Conservation (phyloP, 2,113 vertebrate species). For the Colinus virginianus region DNA sequence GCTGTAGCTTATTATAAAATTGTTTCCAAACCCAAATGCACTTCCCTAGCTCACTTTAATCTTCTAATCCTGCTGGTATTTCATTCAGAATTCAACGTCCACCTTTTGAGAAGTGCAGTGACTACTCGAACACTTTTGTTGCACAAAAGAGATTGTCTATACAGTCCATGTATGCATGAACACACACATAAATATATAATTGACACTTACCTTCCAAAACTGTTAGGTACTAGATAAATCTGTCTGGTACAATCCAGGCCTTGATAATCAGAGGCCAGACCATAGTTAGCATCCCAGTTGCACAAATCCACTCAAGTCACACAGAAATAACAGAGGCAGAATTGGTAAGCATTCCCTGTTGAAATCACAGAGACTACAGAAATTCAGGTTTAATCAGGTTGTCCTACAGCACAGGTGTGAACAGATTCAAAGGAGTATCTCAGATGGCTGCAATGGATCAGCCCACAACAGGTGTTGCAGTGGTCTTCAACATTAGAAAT, state of each 20-base stretch:
- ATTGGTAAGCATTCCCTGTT: not conserved
- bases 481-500: not conserved
- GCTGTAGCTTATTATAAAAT: not conserved
- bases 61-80: not conserved
- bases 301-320: not conserved
- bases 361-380: not conserved
- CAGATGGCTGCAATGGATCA: not conserved
- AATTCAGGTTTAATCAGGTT: not conserved
- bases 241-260: conserved; percentile 85
- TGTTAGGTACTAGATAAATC: conserved; percentile 88
- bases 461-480: not conserved
- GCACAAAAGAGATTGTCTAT: not conserved
- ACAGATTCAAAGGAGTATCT: not conserved
- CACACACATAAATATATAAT: not conserved
- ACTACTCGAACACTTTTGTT: not conserved
- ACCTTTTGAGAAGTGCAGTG: not conserved
- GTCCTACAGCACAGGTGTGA: not conserved
- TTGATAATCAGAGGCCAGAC: not conserved
- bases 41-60: not conserved
- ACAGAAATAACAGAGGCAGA: not conserved
- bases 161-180: not conserved
- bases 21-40: not conserved
- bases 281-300: not conserved
- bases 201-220: conserved; percentile 83
- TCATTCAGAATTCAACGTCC: not conserved